Percentiles rank a stretch among this genome's conserved stretches.
These are phyloP conservation scores for Cryptocephalus moraei DNA, from an alignment of 2,888 invertebrate genomes.

Conservation along the genomic window DNA sequence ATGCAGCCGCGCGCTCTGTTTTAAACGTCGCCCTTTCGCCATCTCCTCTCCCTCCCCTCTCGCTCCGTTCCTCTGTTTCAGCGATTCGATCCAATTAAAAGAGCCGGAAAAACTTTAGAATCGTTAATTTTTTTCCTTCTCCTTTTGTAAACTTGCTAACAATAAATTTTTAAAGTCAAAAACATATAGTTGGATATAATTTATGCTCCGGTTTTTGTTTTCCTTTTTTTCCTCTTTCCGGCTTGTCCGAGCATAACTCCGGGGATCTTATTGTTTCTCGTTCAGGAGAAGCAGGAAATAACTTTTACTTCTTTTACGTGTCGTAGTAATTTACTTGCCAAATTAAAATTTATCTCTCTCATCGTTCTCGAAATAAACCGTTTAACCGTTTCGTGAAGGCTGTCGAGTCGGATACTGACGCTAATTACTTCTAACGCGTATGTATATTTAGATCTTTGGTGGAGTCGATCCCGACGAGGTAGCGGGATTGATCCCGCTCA, in stretches of 20 bases:
- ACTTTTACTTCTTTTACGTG: conserved; percentile 13
- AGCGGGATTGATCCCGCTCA: no score
- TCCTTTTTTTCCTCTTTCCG: no score
- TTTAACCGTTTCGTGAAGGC: conserved; percentile 28
- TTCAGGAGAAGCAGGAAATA: conserved; percentile 17
- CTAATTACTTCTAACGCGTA: conserved; percentile 22
- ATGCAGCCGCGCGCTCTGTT: conserved; percentile 30
- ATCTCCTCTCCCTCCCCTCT: background rate
- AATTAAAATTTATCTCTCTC: conserved; percentile 30
- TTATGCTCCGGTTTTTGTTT: background rate
- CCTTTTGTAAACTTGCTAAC: conserved; percentile 26
- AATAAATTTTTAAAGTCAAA: conserved; percentile 36
- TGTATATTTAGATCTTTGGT: conserved; percentile 16
- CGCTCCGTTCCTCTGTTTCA: conserved; percentile 23
- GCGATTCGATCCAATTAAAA: conserved; percentile 38
- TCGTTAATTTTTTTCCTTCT: conserved; percentile 35
- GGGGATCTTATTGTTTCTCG: background rate
- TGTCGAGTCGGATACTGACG: conserved; percentile 27
- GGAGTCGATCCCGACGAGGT: no score
- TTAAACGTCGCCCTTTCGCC: conserved; percentile 15
- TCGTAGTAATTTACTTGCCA: conserved; percentile 24
- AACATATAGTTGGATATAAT: conserved; percentile 27
- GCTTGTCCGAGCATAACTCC: no score
- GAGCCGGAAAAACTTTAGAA: conserved; percentile 35
- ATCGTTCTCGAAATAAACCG: conserved; percentile 27